A percentile compares a stretch with the other conserved stretches of the same genome.
Conservation (phyloP, 2,888 invertebrate genomes). For the Gari tellinella region DNA sequence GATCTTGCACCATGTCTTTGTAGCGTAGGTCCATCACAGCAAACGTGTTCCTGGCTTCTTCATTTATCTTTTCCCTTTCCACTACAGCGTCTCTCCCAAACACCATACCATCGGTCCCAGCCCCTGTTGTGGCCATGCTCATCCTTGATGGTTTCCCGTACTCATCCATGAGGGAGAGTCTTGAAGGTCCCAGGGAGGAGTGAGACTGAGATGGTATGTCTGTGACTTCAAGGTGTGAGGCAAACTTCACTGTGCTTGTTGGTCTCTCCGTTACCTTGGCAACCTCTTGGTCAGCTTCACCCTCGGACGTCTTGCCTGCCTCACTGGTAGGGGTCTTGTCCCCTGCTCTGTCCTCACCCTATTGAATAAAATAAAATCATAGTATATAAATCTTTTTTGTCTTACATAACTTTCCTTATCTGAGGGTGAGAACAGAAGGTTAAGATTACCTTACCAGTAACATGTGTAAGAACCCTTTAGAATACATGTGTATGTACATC, state of each 20-base stretch:
- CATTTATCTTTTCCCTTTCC: constrained; percentile 72
- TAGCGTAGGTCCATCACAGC: constrained; percentile 71
- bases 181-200: constrained; percentile 58
- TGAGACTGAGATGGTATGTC: constrained; percentile 60
- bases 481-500: too few relatives aligned
- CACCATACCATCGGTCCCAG: constrained; percentile 56
- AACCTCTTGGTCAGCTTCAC: constrained; percentile 30
- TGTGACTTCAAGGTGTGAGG: constrained; percentile 58
- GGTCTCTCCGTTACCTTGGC: constrained; percentile 54
- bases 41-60: constrained; percentile 69
- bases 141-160: constrained; percentile 54
- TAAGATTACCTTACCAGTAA: too few relatives aligned
- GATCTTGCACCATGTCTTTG: constrained; percentile 64
- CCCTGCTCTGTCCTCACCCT: too few relatives aligned
- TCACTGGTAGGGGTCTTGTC: too few relatives aligned
- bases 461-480: too few relatives aligned
- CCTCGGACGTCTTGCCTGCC: constrained; percentile 31
- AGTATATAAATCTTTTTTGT: too few relatives aligned
- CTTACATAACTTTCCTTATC: too few relatives aligned
- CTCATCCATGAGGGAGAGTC: constrained; percentile 55
- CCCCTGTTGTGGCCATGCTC: constrained; percentile 46
- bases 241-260: constrained; percentile 66
- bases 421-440: too few relatives aligned
- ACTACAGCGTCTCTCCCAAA: constrained; percentile 70
- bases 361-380: too few relatives aligned